Base-by-base conservation (phyloP, 2,888 invertebrate genomes). In the Drosophila meridiana region DNA sequence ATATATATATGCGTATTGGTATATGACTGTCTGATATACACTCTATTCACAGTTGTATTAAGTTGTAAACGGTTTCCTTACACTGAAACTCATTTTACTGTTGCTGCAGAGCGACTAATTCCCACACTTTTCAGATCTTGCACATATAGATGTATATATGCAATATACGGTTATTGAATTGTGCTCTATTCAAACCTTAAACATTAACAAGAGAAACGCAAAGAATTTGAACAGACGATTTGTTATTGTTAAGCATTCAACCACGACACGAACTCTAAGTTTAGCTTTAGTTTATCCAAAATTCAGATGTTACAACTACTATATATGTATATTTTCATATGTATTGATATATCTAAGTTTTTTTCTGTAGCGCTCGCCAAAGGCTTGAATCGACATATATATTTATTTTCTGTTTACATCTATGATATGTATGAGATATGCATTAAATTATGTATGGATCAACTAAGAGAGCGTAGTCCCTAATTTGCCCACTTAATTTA, bases 211-310 rank as follows among this genome's bases (percentile, higher is more conserved):
- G 5, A 11, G 3, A n/a, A 32, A 20, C 38, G 50, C 43, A 36
- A 50, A 28, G 20, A 56, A 43, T 9, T 26, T 26, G 20, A 26
- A 48, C 11, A 50, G 50, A 34, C 64, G 20, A 60, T 50, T 58
- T 74, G 47, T 43, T 73, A 67, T 36, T 73, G 61, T 65, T 69
- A 48, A 43, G 30, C 48, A 52, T 28, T 30, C 13, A 74, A 52
- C 77, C 80, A 84, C 69, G 80, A 80, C 85, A 76, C 55, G 50
- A 82, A 78, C 70, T 72, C 14, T 74, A 85, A 83, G 83, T 79
- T 83, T 84, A 83, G 81, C 30, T 57, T 66, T 64, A 80, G 8
- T 62, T 53, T 50, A 48, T 42, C 47, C 20, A 63, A 65, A 48
- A 38, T 69, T 64, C 69, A 69, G 53, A 65, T 74, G 67, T 78